These are phyloP conservation scores for Anastrepha ludens DNA, from an alignment of 1,140 invertebrate genomes.

Conservation along the genomic window DNA sequence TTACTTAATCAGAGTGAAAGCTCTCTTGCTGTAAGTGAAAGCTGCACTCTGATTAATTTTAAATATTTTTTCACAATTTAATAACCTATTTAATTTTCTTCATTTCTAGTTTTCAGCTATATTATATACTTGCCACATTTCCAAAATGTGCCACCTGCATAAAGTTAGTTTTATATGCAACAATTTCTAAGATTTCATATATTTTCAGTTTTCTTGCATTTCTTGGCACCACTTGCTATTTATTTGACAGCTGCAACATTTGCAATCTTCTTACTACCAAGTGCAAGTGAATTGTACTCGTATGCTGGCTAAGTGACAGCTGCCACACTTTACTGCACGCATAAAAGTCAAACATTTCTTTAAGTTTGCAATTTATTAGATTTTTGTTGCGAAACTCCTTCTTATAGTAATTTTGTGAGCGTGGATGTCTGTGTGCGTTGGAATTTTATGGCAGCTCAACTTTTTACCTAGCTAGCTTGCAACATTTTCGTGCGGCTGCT, in stretches of 20 bases:
- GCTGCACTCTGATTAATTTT: not conserved
- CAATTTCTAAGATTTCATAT: not conserved
- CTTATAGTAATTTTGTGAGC: not conserved
- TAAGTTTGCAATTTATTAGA: not conserved
- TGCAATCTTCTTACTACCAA: not conserved
- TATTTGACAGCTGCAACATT: conserved; percentile 14
- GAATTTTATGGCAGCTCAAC: not conserved
- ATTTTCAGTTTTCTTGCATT: not conserved
- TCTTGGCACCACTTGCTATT: not conserved
- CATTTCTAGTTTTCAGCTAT: too few species aligned
- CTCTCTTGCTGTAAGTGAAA: not conserved
- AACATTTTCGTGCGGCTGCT: not conserved
- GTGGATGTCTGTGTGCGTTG: not conserved
- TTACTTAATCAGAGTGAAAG: not conserved
- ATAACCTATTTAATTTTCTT: too few species aligned
- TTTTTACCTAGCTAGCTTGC: not conserved
- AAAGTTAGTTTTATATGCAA: not conserved
- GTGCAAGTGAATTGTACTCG: too few species aligned
- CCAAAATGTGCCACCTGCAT: too few species aligned
- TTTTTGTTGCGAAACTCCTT: not conserved
- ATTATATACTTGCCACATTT: too few species aligned
- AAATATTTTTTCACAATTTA: too few species aligned
- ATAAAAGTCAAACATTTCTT: conserved; percentile 18
- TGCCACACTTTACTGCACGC: not conserved
- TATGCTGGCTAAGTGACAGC: not conserved